phyloP scores from a whole-genome alignment of 2,113 vertebrate genomes.

The Tangachromis dhanisi region DNA sequence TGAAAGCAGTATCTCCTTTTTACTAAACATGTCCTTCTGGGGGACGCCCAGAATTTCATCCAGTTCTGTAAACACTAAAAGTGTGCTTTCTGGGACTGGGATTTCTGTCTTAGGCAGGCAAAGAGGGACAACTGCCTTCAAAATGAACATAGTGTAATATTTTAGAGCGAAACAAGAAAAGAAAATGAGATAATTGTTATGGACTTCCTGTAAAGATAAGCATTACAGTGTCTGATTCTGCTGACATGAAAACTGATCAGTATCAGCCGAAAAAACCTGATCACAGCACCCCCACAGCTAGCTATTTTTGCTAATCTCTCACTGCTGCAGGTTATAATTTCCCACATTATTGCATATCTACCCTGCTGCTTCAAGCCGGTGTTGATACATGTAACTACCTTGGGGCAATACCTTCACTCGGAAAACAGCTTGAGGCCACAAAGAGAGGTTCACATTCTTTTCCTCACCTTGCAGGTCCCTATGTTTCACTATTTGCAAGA shows the following conservation, averaged over 20 bases:
- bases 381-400: neutral
- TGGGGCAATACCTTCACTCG: neutral
- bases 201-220: neutral
- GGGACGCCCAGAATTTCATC: neutral
- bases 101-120: neutral
- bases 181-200: neutral
- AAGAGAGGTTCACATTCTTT: neutral
- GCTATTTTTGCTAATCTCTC: neutral
- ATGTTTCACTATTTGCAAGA: neutral
- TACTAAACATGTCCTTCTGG: neutral
- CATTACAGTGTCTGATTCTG: neutral
- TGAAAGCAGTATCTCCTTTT: neutral
- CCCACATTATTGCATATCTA: conserved; percentile 6
- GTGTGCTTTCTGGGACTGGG: neutral
- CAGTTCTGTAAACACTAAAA: neutral
- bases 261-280: neutral
- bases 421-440: conserved; percentile 6
- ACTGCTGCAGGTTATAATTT: conserved; percentile 20
- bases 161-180: neutral
- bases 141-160: neutral
- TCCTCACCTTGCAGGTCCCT: neutral
- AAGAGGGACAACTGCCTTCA: neutral
- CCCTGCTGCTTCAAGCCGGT: neutral
- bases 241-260: neutral
- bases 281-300: neutral